Percentiles rank a stretch among this genome's conserved stretches.
Evolutionary conservation across 2,113 vertebrate species (phyloP).

Genomic region (Solenodon paradoxus): DNA sequence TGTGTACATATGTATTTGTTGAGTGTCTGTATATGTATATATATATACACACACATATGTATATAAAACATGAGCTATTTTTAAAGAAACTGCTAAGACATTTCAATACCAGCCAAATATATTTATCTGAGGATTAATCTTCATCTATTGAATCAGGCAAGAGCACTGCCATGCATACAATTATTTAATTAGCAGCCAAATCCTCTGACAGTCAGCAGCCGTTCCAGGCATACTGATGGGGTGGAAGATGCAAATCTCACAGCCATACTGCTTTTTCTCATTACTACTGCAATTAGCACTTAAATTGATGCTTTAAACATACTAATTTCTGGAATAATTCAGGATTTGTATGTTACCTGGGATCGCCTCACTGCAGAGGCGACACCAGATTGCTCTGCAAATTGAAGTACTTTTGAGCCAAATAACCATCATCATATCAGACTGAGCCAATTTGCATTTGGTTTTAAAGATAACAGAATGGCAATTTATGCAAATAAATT

Average conservation of each 20-base stretch:
- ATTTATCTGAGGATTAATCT: conserved; percentile 99
- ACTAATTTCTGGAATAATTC: conserved; percentile 95
- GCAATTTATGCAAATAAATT: conserved; percentile 93
- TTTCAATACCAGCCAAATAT: conserved; percentile 94
- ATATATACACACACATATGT: conserved; percentile 23
- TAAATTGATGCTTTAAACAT: conserved; percentile 97
- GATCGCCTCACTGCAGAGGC: conserved; percentile 89
- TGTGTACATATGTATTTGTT: conserved; percentile 2
- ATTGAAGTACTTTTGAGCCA: conserved; percentile 92
- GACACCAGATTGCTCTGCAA: conserved; percentile 90
- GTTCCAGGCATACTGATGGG: conserved; percentile 92
- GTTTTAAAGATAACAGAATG: conserved; percentile 91
- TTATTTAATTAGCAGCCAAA: conserved; percentile 99
- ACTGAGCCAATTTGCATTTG: conserved; percentile 90
- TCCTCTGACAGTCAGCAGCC: conserved; percentile 90
- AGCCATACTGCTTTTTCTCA: conserved; percentile 94
- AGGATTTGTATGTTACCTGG: conserved; percentile 93
- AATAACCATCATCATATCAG: conserved; percentile 92
- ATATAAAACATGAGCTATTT: conserved; percentile 83
- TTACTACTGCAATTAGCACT: conserved; percentile 99
- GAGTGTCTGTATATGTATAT: neutral
- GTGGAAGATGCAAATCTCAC: conserved; percentile 91
- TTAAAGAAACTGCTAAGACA: conserved; percentile 89
- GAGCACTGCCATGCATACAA: conserved; percentile 97
- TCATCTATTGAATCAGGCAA: conserved; percentile 94